phyloP scores from a whole-genome alignment of 64 coral and sea anemone genomes.

The Acropora tenuis region DNA sequence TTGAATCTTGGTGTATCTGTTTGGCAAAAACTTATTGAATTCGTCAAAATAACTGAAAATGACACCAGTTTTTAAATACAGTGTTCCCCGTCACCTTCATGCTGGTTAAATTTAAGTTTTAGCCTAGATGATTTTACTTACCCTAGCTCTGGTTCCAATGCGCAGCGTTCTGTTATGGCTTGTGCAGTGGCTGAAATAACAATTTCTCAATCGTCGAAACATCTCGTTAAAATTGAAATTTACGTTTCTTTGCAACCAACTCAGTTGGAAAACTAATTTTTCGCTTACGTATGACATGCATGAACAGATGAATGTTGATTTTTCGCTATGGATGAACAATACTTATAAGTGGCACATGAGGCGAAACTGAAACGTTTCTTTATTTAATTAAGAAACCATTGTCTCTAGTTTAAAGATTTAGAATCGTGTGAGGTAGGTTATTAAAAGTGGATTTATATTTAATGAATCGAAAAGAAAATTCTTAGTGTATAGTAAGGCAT shows the following conservation, averaged over 20 bases:
- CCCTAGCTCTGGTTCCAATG: background rate
- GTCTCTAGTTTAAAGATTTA: background rate
- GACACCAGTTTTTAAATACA: background rate
- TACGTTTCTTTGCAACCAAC: too few species aligned
- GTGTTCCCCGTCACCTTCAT: background rate
- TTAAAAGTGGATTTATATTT: background rate
- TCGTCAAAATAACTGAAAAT: background rate
- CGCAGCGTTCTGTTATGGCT: background rate
- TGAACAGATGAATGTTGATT: background rate
- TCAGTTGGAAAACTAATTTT: background rate
- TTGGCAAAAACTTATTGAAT: background rate
- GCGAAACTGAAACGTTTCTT: background rate
- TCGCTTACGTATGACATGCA: background rate
- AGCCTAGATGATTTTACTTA: background rate
- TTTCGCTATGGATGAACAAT: too few species aligned
- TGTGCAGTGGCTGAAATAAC: background rate
- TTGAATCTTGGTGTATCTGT: conserved; percentile 17
- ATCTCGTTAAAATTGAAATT: background rate
- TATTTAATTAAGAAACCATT: background rate
- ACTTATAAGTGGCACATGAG: too few species aligned
- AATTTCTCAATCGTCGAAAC: background rate
- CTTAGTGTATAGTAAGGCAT: background rate
- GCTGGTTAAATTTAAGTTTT: background rate
- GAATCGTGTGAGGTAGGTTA: background rate
- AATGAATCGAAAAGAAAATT: background rate